phyloP scores from a whole-genome alignment of 2,797 vertebrate genomes.

The Eospalax fontanierii region DNA sequence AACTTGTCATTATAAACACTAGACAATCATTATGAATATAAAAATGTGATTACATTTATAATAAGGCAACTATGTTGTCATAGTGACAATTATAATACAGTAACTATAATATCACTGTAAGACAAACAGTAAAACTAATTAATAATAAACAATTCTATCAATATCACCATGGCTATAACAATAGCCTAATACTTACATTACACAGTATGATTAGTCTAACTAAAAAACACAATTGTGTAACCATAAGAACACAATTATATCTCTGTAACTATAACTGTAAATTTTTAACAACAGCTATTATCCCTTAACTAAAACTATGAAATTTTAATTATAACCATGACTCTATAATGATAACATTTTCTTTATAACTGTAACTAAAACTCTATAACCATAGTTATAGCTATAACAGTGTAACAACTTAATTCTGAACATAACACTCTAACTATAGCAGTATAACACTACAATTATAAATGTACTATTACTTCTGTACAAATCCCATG shows the following conservation, averaged over 20 bases:
- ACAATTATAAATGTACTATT: not conserved
- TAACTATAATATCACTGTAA: not conserved
- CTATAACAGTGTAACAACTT: not conserved
- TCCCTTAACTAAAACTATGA: conserved; percentile 12
- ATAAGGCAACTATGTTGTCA: not conserved
- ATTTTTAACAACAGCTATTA: not conserved
- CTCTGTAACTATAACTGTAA: not conserved
- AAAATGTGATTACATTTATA: not conserved
- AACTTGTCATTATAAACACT: not conserved
- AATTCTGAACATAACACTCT: not conserved
- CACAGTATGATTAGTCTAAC: not conserved
- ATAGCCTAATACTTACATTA: not conserved
- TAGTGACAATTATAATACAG: not conserved
- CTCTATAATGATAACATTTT: not conserved
- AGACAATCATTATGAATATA: not conserved
- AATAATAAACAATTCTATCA: not conserved
- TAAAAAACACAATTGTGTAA: not conserved
- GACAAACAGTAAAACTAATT: not conserved
- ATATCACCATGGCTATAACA: not conserved
- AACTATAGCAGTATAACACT: not conserved
- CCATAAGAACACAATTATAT: not conserved
- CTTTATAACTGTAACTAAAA: conserved; percentile 44
- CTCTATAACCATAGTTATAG: not conserved
- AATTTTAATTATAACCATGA: conserved; percentile 14
- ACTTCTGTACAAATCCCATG: not conserved